Percentiles rank a stretch among this genome's conserved stretches.
Evolutionary conservation across 2,113 vertebrate genomes (phyloP).

Genomic region (chimpanzee (Pan troglodytes)): NHGRI_mPanTro3-v2.1_pri NC_072410.2:47875501-47876000

Average conservation of each 20-base stretch:
- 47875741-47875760: not conserved
- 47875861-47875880: not conserved
- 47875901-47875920: not conserved
- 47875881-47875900: not conserved
- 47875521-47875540: not conserved
- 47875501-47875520: not conserved
- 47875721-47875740: not conserved
- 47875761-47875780: not conserved
- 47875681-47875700: not conserved
- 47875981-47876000: not conserved
- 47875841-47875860: not conserved
- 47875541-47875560: not conserved
- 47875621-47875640: not conserved
- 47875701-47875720: not conserved
- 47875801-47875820: not conserved
- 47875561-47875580: not conserved
- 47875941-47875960: not conserved
- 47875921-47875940: not conserved
- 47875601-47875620: too few relatives aligned
- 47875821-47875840: not conserved
- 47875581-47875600: not conserved
- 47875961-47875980: not conserved
- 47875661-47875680: not conserved
- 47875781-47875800: not conserved
- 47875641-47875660: too few relatives aligned